phyloP scores from a whole-genome alignment of 1,140 invertebrate species.

The Hycleus cichorii region DNA sequence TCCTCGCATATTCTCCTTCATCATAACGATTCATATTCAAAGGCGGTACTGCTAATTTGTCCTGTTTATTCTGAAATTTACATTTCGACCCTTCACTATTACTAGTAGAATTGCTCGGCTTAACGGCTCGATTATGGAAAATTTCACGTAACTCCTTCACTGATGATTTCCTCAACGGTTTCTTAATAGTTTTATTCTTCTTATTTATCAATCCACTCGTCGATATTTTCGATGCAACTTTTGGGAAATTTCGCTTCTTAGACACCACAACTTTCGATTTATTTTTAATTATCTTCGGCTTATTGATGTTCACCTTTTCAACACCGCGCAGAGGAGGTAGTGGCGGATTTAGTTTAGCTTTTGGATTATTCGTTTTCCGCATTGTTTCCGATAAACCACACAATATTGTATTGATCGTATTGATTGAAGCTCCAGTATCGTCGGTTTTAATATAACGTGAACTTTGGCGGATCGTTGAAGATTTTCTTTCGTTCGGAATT shows the following conservation, averaged over 20 bases:
- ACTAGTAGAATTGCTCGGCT: slow-evolving; percentile 34
- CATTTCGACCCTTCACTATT: slow-evolving; percentile 17
- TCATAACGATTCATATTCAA: slow-evolving; percentile 1
- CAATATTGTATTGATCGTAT: slow-evolving; percentile 1
- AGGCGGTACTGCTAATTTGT: slow-evolving; percentile 9
- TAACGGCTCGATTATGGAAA: slow-evolving; percentile 43
- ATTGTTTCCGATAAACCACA: neutral
- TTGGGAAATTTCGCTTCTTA: no score
- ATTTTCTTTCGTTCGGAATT: neutral
- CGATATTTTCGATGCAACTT: no score
- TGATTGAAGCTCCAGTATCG: slow-evolving; percentile 1
- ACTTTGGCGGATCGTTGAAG: slow-evolving; percentile 5
- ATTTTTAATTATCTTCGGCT: no score
- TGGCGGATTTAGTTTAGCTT: no score
- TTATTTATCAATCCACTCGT: no score
- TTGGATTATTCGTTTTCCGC: neutral
- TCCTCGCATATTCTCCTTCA: slow-evolving; percentile 24
- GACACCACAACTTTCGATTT: no score
- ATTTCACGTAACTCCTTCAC: slow-evolving; percentile 40
- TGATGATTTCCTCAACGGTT: no score
- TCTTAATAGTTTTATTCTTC: no score
- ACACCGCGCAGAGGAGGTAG: no score
- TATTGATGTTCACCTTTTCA: no score
- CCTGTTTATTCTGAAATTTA: slow-evolving; percentile 12
- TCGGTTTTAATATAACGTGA: slow-evolving; percentile 5